These are phyloP conservation scores for Synaphobranchus kaupii DNA, from an alignment of 2,797 vertebrate genomes.

Conservation along the genomic window DNA sequence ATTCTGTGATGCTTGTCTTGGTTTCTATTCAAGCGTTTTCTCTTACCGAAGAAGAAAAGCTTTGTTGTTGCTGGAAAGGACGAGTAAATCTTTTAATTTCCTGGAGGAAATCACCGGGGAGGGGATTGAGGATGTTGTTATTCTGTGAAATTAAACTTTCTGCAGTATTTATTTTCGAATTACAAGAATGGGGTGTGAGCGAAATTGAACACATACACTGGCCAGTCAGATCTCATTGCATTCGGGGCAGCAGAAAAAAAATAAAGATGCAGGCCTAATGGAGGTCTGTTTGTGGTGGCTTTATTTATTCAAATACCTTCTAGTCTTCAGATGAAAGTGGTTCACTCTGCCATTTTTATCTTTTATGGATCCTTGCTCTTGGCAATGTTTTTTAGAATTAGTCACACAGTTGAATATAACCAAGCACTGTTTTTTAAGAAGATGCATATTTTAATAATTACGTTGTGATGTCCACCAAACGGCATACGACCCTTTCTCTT, in stretches of 20 bases:
- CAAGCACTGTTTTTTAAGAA: neutral
- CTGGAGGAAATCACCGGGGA: slow-evolving; percentile 11
- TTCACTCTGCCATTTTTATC: neutral
- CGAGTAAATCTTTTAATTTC: slow-evolving; percentile 16
- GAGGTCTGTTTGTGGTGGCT: neutral
- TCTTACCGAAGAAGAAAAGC: slow-evolving; percentile 3
- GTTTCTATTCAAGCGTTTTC: neutral
- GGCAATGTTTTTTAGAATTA: neutral
- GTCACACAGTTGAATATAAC: neutral
- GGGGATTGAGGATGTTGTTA: neutral
- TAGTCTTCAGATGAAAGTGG: neutral
- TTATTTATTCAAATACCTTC: neutral
- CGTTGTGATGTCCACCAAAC: neutral
- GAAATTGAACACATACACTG: neutral
- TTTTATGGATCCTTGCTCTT: neutral
- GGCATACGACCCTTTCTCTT: neutral
- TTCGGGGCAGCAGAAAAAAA: neutral
- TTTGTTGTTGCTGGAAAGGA: slow-evolving; percentile 27
- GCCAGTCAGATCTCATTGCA: neutral
- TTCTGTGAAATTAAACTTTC: slow-evolving; percentile 11
- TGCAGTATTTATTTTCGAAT: slow-evolving; percentile 2
- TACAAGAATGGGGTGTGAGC: neutral
- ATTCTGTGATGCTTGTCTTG: neutral
- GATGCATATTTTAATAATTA: neutral
- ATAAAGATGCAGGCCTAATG: neutral